phyloP scores from a whole-genome alignment of 2,113 vertebrate genomes.

The Kryptolebias marmoratus region DNA sequence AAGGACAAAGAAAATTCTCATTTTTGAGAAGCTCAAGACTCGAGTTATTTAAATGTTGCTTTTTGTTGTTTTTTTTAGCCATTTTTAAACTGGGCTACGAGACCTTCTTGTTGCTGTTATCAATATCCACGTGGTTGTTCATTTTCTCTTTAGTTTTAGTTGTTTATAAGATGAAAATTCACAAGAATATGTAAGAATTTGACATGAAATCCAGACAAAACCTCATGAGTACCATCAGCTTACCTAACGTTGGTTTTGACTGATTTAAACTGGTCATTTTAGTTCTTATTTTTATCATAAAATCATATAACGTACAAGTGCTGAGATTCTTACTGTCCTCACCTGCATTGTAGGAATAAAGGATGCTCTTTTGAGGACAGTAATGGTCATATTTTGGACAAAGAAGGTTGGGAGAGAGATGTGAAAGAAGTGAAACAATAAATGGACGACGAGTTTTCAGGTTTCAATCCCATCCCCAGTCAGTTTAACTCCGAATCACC shows the following conservation, averaged over 20 bases:
- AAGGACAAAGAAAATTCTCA: conserved; percentile 20
- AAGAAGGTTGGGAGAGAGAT: no score
- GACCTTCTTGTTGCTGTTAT: conserved; percentile 8
- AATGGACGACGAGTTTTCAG: no score
- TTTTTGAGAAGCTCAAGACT: conserved; percentile 3
- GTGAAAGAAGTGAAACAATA: no score
- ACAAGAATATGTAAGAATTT: neutral
- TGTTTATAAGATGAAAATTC: neutral
- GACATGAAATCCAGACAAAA: neutral
- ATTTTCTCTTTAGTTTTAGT: neutral
- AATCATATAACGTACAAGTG: neutral
- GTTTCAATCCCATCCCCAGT: no score
- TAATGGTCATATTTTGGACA: no score
- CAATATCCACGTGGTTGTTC: neutral
- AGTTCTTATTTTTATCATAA: neutral
- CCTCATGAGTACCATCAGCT: no score
- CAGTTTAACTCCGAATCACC: no score
- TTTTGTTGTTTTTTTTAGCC: neutral
- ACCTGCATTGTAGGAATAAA: neutral
- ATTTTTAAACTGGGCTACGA: neutral
- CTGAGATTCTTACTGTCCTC: neutral
- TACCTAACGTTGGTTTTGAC: neutral
- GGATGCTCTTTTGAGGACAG: no score
- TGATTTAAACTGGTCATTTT: neutral
- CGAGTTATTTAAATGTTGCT: conserved; percentile 16